phyloP scores from a whole-genome alignment of 2,113 vertebrate genomes.

The Mustelus asterias region DNA sequence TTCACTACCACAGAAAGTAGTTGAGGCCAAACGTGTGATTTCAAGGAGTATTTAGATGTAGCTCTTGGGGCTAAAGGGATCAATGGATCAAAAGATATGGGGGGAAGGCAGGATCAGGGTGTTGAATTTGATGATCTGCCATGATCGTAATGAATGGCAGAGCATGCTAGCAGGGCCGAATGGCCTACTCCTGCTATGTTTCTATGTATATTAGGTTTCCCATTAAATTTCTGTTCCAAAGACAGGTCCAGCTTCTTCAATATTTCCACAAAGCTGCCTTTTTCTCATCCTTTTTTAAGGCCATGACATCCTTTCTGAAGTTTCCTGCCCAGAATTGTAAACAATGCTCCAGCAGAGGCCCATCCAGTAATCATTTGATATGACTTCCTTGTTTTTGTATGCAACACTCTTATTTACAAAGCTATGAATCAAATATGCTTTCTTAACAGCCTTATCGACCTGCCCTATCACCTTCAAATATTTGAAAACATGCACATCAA shows the following conservation, averaged over 20 bases:
- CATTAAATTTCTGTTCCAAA: background rate
- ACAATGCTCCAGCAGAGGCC: background rate
- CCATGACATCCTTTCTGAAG: background rate
- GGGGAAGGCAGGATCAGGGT: no score
- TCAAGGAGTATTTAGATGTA: no score
- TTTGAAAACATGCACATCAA: background rate
- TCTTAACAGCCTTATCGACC: background rate
- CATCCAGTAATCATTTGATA: background rate
- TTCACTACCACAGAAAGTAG: no score
- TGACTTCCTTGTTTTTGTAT: conserved; percentile 17
- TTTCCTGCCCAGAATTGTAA: background rate
- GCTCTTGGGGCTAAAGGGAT: no score
- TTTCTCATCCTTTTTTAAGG: background rate
- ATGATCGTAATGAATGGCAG: no score
- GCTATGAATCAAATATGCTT: background rate
- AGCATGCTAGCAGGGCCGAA: no score
- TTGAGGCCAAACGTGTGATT: no score
- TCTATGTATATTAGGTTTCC: background rate
- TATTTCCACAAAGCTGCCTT: background rate
- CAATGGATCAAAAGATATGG: no score
- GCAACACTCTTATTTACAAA: background rate
- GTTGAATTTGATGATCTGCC: no score
- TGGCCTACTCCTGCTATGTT: no score
- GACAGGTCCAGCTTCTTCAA: background rate
- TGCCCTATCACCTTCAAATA: background rate